A percentile compares a stretch with the other conserved stretches of the same genome.
Evolutionary conservation across 2,888 invertebrate species (phyloP).

Genomic region (Spilosoma lubricipeda): DNA sequence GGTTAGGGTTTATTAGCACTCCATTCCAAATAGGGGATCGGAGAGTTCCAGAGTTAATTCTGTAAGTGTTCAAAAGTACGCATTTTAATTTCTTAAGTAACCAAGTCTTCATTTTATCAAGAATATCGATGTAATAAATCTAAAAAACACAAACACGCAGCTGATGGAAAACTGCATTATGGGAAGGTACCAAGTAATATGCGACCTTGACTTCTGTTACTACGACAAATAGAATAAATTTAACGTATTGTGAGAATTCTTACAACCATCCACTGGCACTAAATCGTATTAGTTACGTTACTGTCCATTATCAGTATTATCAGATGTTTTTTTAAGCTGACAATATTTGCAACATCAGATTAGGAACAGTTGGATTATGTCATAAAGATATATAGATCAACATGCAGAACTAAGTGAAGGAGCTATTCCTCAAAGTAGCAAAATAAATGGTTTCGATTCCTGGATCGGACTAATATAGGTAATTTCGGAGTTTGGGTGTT

Average conservation of each 20-base stretch:
- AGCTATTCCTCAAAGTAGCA: background rate
- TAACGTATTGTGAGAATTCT: background rate
- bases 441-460: no score
- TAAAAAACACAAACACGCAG: no score
- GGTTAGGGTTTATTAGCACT: background rate
- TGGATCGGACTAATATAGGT: no score
- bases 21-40: background rate
- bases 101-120: slow-evolving; percentile 9
- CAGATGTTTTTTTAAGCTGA: background rate
- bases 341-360: background rate
- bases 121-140: slow-evolving; percentile 21
- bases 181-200: slow-evolving; percentile 25
- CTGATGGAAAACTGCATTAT: no score
- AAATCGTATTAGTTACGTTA: background rate
- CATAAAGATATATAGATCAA: background rate
- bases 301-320: slow-evolving; percentile 1
- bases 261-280: background rate
- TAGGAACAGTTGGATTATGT: background rate
- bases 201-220: slow-evolving; percentile 3
- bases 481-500: no score
- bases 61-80: background rate
- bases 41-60: slow-evolving; percentile 1
- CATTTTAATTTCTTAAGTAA: slow-evolving; percentile 11
- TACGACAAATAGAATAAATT: background rate
- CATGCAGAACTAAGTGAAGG: background rate